These are phyloP conservation scores for Seladonia tumulorum DNA, from an alignment of 2,888 invertebrate species.

Conservation along the genomic window DNA sequence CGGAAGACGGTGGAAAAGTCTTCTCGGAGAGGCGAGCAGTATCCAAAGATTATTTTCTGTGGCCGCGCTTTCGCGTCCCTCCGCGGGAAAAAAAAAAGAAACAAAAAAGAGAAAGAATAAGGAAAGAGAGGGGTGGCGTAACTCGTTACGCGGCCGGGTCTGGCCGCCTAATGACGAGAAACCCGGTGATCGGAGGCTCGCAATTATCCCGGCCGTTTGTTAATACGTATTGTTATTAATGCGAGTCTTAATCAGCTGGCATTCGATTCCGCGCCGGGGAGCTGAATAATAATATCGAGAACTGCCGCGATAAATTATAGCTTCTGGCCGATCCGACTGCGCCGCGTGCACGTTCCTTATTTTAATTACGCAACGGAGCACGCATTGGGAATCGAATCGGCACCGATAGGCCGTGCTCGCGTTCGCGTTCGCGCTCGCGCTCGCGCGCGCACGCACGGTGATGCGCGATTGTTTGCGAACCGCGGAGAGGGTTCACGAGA, in stretches of 20 bases:
- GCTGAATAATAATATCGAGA: constrained; percentile 11
- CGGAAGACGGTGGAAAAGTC: constrained; percentile 65
- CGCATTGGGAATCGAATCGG: constrained; percentile 38
- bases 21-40: constrained; percentile 30
- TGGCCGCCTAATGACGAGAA: constrained; percentile 31
- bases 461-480: constrained; percentile 28
- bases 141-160: constrained; percentile 46
- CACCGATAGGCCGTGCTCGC: neutral
- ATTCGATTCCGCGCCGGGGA: constrained; percentile 15
- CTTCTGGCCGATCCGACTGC: neutral
- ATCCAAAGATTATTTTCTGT: constrained; percentile 66
- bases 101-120: constrained; percentile 29
- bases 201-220: constrained; percentile 32
- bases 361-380: constrained; percentile 30
- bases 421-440: too few relatives aligned
- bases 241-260: constrained; percentile 14
- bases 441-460: neutral
- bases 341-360: neutral
- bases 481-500: constrained; percentile 8
- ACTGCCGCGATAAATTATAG: neutral
- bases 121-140: constrained; percentile 46
- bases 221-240: constrained; percentile 27
- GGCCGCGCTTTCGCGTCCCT: constrained; percentile 58
- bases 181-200: constrained; percentile 23
- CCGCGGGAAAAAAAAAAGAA: neutral